Evolutionary conservation across 2,888 invertebrate species (phyloP).

Genomic region (Smittia aterrima): DNA sequence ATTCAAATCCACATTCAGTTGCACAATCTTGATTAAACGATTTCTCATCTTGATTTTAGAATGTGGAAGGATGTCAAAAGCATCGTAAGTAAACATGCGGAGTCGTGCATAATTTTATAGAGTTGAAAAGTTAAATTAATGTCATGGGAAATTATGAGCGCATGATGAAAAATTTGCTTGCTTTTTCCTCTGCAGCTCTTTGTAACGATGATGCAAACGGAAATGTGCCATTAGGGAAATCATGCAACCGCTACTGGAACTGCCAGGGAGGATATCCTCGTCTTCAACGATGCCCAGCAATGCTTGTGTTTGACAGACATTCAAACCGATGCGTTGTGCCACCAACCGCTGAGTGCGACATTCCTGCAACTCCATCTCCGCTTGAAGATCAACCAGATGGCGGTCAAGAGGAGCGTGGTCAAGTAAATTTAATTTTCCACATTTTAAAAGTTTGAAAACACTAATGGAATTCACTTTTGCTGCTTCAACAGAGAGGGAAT

Average conservation of each 20-base stretch:
- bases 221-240: conserved; percentile 86
- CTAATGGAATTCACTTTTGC: background rate
- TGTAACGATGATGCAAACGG: conserved; percentile 90
- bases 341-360: conserved; percentile 85
- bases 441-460: background rate
- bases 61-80: conserved; percentile 89
- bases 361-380: conserved; percentile 72
- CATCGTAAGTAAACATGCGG: conserved; percentile 70
- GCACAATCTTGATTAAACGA: background rate
- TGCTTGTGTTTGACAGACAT: conserved; percentile 81
- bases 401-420: conserved; percentile 28
- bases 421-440: conserved; percentile 16
- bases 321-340: conserved; percentile 83
- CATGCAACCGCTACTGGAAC: conserved; percentile 92
- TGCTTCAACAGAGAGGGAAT: background rate
- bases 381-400: conserved; percentile 56
- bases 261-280: conserved; percentile 92
- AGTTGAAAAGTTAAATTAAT: conserved; percentile 26
- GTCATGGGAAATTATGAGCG: conserved; percentile 13
- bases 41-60: conserved; percentile 48
- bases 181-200: conserved; percentile 64
- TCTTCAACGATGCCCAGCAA: conserved; percentile 84
- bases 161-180: conserved; percentile 14
- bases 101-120: background rate
- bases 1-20: background rate